Percentiles rank a stretch among this genome's conserved stretches.
Conservation (phyloP, 2,113 vertebrate species). For the Sorex fumeus region DNA sequence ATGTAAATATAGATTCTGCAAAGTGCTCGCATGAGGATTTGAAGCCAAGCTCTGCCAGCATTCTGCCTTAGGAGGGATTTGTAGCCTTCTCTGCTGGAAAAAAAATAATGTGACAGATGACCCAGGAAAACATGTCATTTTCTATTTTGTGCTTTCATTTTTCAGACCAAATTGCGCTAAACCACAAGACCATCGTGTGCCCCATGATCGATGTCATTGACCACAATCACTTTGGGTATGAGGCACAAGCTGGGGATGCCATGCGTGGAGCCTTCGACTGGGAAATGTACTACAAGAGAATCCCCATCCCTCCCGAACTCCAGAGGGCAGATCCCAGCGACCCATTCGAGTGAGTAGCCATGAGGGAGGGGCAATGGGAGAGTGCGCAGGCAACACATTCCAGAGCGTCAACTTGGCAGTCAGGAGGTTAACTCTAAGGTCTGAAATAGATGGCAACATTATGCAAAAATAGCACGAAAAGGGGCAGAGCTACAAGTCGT, state of each 20-base stretch:
- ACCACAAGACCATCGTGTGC: slow-evolving; percentile 95
- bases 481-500: slow-evolving; percentile 20
- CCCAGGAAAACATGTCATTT: slow-evolving; percentile 86
- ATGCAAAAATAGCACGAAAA: slow-evolving; percentile 23
- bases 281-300: slow-evolving; percentile 98
- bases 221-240: slow-evolving; percentile 97
- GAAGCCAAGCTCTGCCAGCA: slow-evolving; percentile 31
- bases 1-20: slow-evolving; percentile 75
- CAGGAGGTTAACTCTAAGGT: slow-evolving; percentile 39
- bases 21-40: slow-evolving; percentile 76
- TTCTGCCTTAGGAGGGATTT: neutral
- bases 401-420: slow-evolving; percentile 5
- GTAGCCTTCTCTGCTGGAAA: slow-evolving; percentile 73
- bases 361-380: slow-evolving; percentile 55
- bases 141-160: slow-evolving; percentile 89
- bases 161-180: slow-evolving; percentile 95
- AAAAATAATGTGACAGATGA: slow-evolving; percentile 81
- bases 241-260: slow-evolving; percentile 95
- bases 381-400: slow-evolving; percentile 43
- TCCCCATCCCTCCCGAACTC: slow-evolving; percentile 94
- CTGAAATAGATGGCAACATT: slow-evolving; percentile 59
- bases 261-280: slow-evolving; percentile 97
- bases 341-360: slow-evolving; percentile 94
- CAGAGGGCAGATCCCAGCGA: slow-evolving; percentile 94
- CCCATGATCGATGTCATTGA: slow-evolving; percentile 97